Evolutionary conservation across 2,113 vertebrate species (phyloP), one percentile per base, ranked within the genome.

Genomic region (Todiramphus saurophagus): DNA sequence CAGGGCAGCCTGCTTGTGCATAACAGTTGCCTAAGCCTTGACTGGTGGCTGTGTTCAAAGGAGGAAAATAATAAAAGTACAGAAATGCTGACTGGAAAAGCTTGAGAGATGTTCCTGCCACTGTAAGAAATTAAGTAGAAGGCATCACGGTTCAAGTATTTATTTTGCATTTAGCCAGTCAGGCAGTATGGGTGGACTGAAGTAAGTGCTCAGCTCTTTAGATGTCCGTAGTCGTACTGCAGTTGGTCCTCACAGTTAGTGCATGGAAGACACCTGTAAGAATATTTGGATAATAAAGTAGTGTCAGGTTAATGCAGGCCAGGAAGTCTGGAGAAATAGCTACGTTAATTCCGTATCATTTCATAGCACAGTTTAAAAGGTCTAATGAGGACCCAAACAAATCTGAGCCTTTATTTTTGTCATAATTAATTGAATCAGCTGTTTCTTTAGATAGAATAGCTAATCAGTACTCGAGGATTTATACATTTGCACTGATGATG

Each of bases 1-100:
- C 64, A 37, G 28, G n/a, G 35, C 46, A 20, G 8, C 4, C 8
- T 0, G 0, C 48, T 23, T 85, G 33, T 59, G 58, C 23, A 3
- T 33, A 39, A 21, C 9, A 2, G 17, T 30, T 93, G 53, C 55
- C 81, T 68, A 53, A 78, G 53, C 73, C 46, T 78, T 87, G 77
- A 46, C 60, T 46, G n/a, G 44, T 81, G 68, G 37, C 37, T 15
- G 1, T 31, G 55, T 58, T 77, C 68, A 80, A 93, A 93, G 16
- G 20, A 88, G 15, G 35, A 84, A 73, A 83, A 86, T 53, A 74
- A 48, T 83, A 66, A 79, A 83, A 69, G 18, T 31, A 50, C 53
- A 31, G 37, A 83, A 85, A 39, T 33, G 31, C n/a, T 90, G 46
- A 28, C 31, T 55, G 68, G n/a, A 70, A 78, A 67, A 74, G 41